Evolutionary conservation across 2,797 vertebrate species (phyloP), one percentile per base, ranked within the genome.

Genomic region (Lacerta agilis): DNA sequence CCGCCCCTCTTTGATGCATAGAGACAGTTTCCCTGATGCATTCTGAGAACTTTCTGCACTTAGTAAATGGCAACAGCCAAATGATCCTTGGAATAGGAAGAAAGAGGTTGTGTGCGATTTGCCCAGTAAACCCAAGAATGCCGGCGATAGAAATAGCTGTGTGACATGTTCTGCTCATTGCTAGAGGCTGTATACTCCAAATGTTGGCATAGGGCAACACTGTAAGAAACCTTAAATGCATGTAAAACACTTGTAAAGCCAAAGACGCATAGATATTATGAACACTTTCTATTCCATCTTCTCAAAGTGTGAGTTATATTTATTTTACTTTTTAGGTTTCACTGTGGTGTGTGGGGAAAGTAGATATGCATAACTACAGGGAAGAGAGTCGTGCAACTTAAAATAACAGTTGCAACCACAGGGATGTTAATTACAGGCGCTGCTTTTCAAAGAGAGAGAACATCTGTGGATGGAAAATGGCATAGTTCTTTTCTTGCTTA

Each of bases 371-470:
- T 36, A 73, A 66, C 43, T n/a, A 23, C 64, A 71, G 11, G 84
- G 49, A 76, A 81, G 33, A 27, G 66, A 27, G 29, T 23, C 41
- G n/a, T 66, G 5, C 64, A 69, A 69, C 61, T 43, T 77, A 49
- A 20, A 17, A 86, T 86, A 29, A 71, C 64, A 25, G 73, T 4
- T 64, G 85, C 84, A 92, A 87, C 38, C 36, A 71, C 72, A 45
- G 11, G 11, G 73, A 89, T 92, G 91, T 78, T 92, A 87, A 92
- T 93, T 86, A 15, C 15, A 80, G 69, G 58, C 11, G 29, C 8
- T 29, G 41, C 41, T 85, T 77, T 72, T 61, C n/a, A 88, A 85
- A 55, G 25, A 83, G 25, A 43, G 25, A 61, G 15, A 13, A 13
- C 64, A 55, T 43, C 61, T 79, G 72, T 78, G 75, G 81, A 61